phyloP scores from a whole-genome alignment of 1,140 invertebrate genomes.

The Lasioglossum albipes region DNA sequence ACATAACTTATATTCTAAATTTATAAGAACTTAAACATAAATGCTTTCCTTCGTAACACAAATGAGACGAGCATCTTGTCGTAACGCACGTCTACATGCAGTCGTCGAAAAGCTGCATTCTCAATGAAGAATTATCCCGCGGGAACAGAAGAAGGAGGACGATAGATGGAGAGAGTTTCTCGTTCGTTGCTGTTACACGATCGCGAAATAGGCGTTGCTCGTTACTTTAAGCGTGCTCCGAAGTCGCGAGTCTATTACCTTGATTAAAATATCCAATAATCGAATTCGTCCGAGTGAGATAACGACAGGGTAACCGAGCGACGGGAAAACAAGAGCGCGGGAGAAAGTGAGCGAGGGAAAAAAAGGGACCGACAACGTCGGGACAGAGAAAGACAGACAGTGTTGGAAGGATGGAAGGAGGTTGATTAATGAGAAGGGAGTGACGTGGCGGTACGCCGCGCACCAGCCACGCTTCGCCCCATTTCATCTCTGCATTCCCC shows the following conservation, averaged over 20 bases:
- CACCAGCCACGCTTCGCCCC: conserved; percentile 67
- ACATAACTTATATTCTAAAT: too few relatives aligned
- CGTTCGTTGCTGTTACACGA: not conserved
- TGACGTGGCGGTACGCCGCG: conserved; percentile 69
- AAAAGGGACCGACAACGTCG: conserved; percentile 12
- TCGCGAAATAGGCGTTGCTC: conserved; percentile 53
- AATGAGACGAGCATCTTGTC: too few relatives aligned
- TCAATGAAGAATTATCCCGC: too few relatives aligned
- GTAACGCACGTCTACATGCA: too few relatives aligned
- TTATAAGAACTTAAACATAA: too few relatives aligned
- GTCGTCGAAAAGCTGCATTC: too few relatives aligned
- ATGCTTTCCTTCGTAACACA: too few relatives aligned
- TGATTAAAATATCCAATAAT: conserved; percentile 75
- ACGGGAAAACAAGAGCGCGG: conserved; percentile 40
- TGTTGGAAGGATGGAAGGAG: conserved; percentile 42
- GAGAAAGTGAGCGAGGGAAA: not conserved
- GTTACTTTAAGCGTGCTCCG: conserved; percentile 55
- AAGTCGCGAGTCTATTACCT: conserved; percentile 64
- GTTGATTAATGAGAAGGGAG: conserved; percentile 73
- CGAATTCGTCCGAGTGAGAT: conserved; percentile 65
- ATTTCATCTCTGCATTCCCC: conserved; percentile 67
- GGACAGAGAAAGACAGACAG: conserved; percentile 39
- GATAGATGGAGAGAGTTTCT: conserved; percentile 8
- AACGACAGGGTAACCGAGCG: conserved; percentile 50
- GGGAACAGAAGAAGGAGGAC: too few relatives aligned